Conservation (phyloP, 2,113 vertebrate genomes). For the Acanthochromis polyacanthus region DNA sequence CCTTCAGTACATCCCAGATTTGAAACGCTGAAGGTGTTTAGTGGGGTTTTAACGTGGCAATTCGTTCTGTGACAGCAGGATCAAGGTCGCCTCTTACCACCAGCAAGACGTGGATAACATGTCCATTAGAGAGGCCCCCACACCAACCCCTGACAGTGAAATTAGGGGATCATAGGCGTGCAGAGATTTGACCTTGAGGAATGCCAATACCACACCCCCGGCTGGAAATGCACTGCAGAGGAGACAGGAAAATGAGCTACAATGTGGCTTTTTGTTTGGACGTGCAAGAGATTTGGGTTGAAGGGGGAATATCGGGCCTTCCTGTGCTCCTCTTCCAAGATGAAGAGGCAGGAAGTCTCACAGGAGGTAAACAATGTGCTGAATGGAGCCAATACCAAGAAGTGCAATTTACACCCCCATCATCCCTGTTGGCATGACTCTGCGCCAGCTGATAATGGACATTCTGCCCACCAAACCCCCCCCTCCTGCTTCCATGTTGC, state of each 20-base stretch:
- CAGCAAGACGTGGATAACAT: constrained; percentile 79
- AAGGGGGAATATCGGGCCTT: constrained; percentile 80
- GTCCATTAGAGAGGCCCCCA: constrained; percentile 61
- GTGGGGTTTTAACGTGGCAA: constrained; percentile 45
- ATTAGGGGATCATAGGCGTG: constrained; percentile 70
- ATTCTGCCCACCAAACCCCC: constrained; percentile 48
- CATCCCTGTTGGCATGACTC: constrained; percentile 78
- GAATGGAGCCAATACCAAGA: constrained; percentile 75
- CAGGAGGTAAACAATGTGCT: constrained; percentile 84
- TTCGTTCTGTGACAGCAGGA: constrained; percentile 47
- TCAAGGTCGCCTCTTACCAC: constrained; percentile 34
- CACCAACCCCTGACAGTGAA: constrained; percentile 26
- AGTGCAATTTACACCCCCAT: constrained; percentile 70
- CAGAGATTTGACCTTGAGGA: constrained; percentile 74
- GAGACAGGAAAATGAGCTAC: constrained; percentile 85
- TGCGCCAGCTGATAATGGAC: constrained; percentile 77
- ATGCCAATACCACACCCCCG: constrained; percentile 58
- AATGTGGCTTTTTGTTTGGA: constrained; percentile 86
- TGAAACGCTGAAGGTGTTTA: constrained; percentile 56
- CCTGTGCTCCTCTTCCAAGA: constrained; percentile 83
- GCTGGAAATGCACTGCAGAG: constrained; percentile 50
- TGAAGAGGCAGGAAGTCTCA: constrained; percentile 87
- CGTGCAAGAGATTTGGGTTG: constrained; percentile 71
- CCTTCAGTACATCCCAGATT: constrained; percentile 31
- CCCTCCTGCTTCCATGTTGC: constrained; percentile 34